These are phyloP conservation scores for Xestoiulus laeticollis DNA, from an alignment of 2,888 invertebrate genomes.

Conservation along the genomic window DNA sequence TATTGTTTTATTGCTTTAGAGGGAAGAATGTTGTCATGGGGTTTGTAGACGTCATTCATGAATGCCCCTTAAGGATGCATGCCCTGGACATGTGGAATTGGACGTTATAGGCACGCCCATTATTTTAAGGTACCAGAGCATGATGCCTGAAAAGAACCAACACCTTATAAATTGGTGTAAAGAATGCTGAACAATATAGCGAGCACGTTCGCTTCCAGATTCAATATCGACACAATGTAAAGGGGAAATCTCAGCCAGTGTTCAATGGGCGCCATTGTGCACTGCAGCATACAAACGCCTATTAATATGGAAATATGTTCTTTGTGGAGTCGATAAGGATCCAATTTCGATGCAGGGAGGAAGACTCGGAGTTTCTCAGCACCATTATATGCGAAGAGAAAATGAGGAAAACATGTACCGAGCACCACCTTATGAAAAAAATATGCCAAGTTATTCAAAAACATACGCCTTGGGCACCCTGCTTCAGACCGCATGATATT, in stretches of 20 bases:
- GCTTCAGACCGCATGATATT: slow-evolving; percentile 7
- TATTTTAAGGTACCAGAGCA: not conserved
- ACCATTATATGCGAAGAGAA: not conserved
- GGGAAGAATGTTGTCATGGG: not conserved
- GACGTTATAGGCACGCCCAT: not conserved
- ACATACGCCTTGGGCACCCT: not conserved
- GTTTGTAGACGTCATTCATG: too few relatives aligned
- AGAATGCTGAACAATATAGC: not conserved
- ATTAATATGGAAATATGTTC: slow-evolving; percentile 9
- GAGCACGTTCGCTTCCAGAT: not conserved
- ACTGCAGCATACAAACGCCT: not conserved
- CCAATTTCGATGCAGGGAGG: slow-evolving; percentile 28
- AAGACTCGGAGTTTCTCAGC: not conserved
- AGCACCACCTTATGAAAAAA: not conserved
- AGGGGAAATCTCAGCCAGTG: not conserved
- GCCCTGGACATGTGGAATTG: not conserved
- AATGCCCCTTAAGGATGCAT: not conserved
- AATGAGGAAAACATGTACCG: not conserved
- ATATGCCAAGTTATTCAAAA: slow-evolving; percentile 29
- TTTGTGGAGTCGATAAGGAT: slow-evolving; percentile 33
- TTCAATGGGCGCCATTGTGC: slow-evolving; percentile 32
- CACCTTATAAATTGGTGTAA: not conserved
- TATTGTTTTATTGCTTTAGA: not conserved
- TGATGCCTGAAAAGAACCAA: not conserved
- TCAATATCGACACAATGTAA: not conserved